These are phyloP conservation scores for Leptobrachium leishanense DNA, from an alignment of 2,113 vertebrate species.

Conservation along the genomic window DNA sequence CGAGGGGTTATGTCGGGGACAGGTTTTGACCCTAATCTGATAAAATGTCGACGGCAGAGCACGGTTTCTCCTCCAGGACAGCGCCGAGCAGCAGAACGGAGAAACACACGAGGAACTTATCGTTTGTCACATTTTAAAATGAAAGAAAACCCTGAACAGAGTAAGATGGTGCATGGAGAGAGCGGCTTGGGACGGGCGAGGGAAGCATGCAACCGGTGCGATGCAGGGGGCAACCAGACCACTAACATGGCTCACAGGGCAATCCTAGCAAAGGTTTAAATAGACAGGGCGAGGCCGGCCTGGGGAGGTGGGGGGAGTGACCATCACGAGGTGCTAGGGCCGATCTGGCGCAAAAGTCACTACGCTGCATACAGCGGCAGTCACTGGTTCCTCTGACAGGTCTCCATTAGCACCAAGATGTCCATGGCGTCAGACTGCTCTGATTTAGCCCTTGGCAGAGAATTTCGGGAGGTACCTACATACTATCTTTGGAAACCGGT, in stretches of 20 bases:
- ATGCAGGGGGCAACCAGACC: background rate
- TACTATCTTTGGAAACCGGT: slow-evolving; percentile 38
- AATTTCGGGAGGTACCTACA: background rate
- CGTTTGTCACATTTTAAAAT: slow-evolving; percentile 11
- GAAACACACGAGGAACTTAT: background rate
- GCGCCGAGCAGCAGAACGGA: background rate
- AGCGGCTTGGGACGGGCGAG: background rate
- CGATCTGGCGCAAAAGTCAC: background rate
- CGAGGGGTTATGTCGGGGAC: too few species aligned
- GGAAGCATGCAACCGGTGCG: slow-evolving; percentile 27
- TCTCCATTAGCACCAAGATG: slow-evolving; percentile 28
- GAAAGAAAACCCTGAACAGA: background rate
- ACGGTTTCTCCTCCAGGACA: background rate
- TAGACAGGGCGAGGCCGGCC: background rate
- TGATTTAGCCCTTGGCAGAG: background rate
- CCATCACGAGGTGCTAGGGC: background rate
- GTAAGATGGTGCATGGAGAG: background rate
- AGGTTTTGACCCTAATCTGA: too few species aligned
- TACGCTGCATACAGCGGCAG: background rate
- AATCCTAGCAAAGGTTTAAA: slow-evolving; percentile 25
- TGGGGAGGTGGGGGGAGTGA: too few species aligned
- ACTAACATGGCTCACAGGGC: background rate
- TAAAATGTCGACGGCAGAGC: too few species aligned
- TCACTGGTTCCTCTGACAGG: background rate
- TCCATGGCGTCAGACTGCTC: background rate